Conservation (phyloP, 2,797 vertebrate genomes). For the Mareca penelope region DNA sequence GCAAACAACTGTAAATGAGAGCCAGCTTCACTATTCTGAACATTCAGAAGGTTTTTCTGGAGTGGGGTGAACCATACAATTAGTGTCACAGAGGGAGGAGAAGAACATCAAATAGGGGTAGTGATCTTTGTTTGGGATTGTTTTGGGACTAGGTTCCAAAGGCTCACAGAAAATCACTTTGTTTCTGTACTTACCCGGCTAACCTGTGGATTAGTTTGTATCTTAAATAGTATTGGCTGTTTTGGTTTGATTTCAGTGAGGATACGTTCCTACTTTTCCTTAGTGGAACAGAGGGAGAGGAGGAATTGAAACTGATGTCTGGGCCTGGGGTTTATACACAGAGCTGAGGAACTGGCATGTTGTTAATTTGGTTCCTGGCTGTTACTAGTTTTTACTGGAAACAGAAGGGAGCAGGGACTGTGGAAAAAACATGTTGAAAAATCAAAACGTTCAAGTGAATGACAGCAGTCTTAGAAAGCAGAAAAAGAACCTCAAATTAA, state of each 20-base stretch:
- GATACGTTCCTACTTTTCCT: neutral
- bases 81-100: neutral
- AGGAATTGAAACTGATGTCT: neutral
- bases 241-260: neutral
- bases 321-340: neutral
- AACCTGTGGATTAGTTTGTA: neutral
- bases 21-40: neutral
- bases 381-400: neutral
- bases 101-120: neutral
- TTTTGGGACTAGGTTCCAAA: neutral
- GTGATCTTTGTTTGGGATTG: neutral
- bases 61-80: fast-evolving
- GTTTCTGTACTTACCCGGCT: neutral
- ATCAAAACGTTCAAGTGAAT: neutral
- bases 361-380: neutral
- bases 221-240: neutral
- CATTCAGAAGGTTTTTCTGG: neutral
- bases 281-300: neutral
- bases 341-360: neutral
- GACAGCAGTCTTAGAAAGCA: neutral
- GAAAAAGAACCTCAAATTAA: neutral
- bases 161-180: neutral
- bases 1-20: neutral
- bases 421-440: neutral
- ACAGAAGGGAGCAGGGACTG: neutral